Evolutionary conservation across 1,140 invertebrate species (phyloP).

Genomic region (Calosoma granatense): DNA sequence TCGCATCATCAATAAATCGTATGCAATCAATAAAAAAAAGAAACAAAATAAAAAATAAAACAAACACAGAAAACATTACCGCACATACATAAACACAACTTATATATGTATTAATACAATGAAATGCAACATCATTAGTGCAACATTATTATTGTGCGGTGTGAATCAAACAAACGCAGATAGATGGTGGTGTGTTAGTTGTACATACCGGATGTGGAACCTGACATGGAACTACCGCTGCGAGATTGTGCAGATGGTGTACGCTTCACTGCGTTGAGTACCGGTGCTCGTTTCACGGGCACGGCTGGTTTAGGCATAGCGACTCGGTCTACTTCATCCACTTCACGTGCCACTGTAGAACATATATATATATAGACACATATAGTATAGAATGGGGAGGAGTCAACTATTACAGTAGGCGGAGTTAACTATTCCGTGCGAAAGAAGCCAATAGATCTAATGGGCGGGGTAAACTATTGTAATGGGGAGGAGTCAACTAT

Average conservation of each 20-base stretch:
- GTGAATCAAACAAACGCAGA: not conserved
- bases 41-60: constrained; percentile 7
- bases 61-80: too few species aligned
- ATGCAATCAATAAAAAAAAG: constrained; percentile 10
- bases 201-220: not conserved
- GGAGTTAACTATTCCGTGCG: constrained; percentile 7
- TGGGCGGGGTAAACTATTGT: too few species aligned
- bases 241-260: constrained; percentile 11
- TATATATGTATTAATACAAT: not conserved
- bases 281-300: constrained; percentile 29
- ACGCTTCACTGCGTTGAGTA: constrained; percentile 26
- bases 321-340: constrained; percentile 33
- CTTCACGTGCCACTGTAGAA: constrained; percentile 15
- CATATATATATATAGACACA: constrained; percentile 9
- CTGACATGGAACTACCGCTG: not conserved
- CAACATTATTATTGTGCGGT: not conserved
- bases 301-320: constrained; percentile 28
- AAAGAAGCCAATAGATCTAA: too few species aligned
- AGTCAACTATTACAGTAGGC: constrained; percentile 4
- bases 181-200: not conserved
- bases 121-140: too few species aligned
- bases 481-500: too few species aligned
- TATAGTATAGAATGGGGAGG: not conserved
- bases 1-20: not conserved
- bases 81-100: constrained; percentile 8